Base-by-base conservation (phyloP, 2,888 invertebrate genomes). In the Pecten maximus region DNA sequence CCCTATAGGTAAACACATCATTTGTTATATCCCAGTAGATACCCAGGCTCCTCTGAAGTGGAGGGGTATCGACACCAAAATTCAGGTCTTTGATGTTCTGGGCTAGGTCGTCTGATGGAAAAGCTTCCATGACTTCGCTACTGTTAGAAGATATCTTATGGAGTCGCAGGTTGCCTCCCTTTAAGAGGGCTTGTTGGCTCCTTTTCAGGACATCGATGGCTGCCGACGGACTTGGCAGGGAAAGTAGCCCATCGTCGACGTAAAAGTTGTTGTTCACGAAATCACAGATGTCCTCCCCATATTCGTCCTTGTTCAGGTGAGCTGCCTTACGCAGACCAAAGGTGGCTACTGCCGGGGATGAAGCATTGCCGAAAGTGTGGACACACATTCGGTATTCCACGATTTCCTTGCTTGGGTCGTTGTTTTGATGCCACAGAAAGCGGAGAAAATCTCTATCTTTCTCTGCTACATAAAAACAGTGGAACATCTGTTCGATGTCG, bases 401-500 rank as follows among this genome's bases (percentile, higher is more conserved):
- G 0, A 91, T 19, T 19, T 89, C 90, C 40, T 89, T 87, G 3
- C 40, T 87, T 10, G 50, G 54, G 87, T 92, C 89, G 87, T 92
- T 92, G 87, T 93, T 88, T 28, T 60, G 12, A 44, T 92, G 92
- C 92, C 93, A 93, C 1, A 93, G 90, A 89, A 93, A 93, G 4
- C 92, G 44, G 2, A 93, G 89, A 88, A 88, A 92, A 89, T 93
- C 87, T 40, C 90, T 87, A 87, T 93, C 88, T 40, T 88, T 40
- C 50, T 87, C 89, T 15, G 88, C 39, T 6, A 93, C 93, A n/a
- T 44, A 86, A 87, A 93, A 92, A 16, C 86, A 91, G 74, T 92
- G 89, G 74, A 93, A 93, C 92, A 93, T 93, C 44, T 91, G 91
- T 86, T 92, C 88, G 23, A 93, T 90, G 48, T 93, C 93, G 16